Evolutionary conservation across 2,888 invertebrate genomes (phyloP).

Genomic region (Harmothoe impar): DNA sequence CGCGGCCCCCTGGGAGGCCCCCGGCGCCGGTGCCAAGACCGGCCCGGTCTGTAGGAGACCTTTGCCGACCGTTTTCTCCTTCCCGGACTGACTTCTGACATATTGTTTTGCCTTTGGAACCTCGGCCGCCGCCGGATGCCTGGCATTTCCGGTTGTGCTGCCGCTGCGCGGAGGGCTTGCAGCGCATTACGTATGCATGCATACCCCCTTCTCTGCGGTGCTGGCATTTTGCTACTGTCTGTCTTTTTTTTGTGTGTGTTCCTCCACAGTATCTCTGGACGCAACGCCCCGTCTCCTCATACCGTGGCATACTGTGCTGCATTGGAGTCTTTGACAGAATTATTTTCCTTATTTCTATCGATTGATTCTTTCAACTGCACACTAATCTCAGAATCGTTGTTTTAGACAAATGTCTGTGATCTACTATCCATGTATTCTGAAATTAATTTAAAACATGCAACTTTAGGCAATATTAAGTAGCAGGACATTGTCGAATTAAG

Average conservation of each 20-base stretch:
- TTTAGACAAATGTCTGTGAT: too few species aligned
- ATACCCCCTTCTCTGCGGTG: not conserved
- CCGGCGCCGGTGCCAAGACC: slow-evolving; percentile 30
- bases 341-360: too few species aligned
- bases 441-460: too few species aligned
- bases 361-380: too few species aligned
- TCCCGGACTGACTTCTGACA: slow-evolving; percentile 5
- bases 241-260: not conserved
- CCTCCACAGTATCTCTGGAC: not conserved
- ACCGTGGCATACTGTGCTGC: not conserved
- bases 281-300: not conserved
- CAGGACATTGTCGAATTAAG: too few species aligned
- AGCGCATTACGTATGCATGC: slow-evolving; percentile 28
- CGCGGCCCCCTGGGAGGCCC: not conserved
- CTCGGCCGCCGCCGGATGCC: not conserved
- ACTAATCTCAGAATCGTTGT: too few species aligned
- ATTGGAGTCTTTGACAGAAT: too few species aligned
- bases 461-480: too few species aligned
- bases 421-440: too few species aligned
- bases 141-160: slow-evolving; percentile 9
- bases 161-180: not conserved
- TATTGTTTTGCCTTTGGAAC: slow-evolving; percentile 20
- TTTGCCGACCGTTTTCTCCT: not conserved
- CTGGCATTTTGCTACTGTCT: slow-evolving; percentile 11
- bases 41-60: not conserved